Conservation (phyloP, 1,140 invertebrate species). For the Nasonia giraulti region DNA sequence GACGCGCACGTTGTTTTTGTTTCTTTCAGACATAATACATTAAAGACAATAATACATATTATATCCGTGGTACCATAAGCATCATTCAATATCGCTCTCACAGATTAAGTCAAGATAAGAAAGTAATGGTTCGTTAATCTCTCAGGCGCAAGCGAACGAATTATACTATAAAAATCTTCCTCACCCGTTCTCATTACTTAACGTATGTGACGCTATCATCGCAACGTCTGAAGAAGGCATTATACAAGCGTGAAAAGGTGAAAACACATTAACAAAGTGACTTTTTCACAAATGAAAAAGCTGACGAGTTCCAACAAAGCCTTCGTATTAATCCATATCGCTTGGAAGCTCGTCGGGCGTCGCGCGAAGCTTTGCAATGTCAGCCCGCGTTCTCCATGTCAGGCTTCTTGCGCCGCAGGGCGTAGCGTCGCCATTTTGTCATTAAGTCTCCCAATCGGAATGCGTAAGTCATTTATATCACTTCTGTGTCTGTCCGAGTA, state of each 20-base stretch:
- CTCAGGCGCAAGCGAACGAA: too few relatives aligned
- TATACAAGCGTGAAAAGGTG: background rate
- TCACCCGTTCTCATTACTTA: too few relatives aligned
- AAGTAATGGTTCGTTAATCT: too few relatives aligned
- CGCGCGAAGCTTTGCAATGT: background rate
- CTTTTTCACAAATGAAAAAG: conserved; percentile 31
- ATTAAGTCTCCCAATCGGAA: conserved; percentile 60
- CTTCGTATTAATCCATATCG: conserved; percentile 7
- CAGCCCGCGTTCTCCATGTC: conserved; percentile 34
- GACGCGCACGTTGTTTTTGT: too few relatives aligned
- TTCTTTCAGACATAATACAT: too few relatives aligned
- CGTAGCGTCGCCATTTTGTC: conserved; percentile 59
- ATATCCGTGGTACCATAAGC: background rate
- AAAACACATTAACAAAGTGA: conserved; percentile 26
- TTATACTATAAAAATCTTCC: too few relatives aligned
- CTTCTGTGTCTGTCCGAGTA: background rate
- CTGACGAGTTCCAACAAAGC: background rate
- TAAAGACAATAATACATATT: background rate
- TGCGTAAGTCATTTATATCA: conserved; percentile 58
- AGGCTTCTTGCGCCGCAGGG: background rate
- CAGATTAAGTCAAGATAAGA: too few relatives aligned
- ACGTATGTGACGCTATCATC: too few relatives aligned
- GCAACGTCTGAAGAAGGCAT: background rate
- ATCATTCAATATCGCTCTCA: too few relatives aligned
- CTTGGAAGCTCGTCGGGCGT: background rate